These are phyloP conservation scores for Neoscelio sp. DNA, from an alignment of 2,888 invertebrate species.

Conservation along the genomic window DNA sequence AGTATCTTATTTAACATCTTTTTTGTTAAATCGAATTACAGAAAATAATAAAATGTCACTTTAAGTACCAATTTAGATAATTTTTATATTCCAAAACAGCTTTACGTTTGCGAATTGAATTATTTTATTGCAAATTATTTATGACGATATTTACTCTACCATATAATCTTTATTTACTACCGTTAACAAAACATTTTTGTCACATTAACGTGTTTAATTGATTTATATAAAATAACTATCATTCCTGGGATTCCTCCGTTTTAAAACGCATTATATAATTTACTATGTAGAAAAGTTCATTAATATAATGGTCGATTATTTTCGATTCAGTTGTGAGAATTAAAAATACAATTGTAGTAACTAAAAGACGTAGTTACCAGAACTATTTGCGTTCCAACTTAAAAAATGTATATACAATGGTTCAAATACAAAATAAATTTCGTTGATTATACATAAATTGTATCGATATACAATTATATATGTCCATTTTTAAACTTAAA, in stretches of 20 bases:
- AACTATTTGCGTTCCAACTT: too few species aligned
- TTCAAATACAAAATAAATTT: too few species aligned
- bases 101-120: conserved; percentile 36
- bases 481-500: too few species aligned
- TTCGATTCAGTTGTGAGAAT: too few species aligned
- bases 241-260: conserved; percentile 17
- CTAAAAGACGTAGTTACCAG: too few species aligned
- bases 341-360: too few species aligned
- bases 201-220: conserved; percentile 23
- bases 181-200: conserved; percentile 13
- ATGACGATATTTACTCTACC: conserved; percentile 15
- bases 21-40: not conserved
- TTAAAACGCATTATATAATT: conserved; percentile 17
- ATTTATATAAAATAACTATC: conserved; percentile 30
- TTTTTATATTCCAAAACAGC: conserved; percentile 7
- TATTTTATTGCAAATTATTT: conserved; percentile 29
- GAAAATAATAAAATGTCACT: not conserved
- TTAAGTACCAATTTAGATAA: not conserved
- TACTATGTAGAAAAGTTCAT: conserved; percentile 11
- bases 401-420: too few species aligned
- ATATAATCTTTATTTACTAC: conserved; percentile 31
- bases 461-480: too few species aligned
- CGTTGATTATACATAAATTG: too few species aligned
- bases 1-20: conserved; percentile 1
- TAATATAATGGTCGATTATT: conserved; percentile 13